These are phyloP conservation scores for Digitonthophagus gazella DNA, from an alignment of 2,888 invertebrate genomes.

Conservation along the genomic window DNA sequence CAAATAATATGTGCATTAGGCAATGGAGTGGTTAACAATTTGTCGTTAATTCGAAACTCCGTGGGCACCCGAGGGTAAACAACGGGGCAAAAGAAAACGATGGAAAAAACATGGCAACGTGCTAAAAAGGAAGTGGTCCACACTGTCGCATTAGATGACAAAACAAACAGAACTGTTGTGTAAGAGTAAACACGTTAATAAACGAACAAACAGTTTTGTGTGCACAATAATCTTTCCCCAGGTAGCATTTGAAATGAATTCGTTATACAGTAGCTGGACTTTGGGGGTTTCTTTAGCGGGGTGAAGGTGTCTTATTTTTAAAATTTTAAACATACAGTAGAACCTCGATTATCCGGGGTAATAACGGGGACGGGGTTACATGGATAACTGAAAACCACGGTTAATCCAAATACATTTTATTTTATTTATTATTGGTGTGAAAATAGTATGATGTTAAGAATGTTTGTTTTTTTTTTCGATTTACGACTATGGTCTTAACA, in stretches of 20 bases:
- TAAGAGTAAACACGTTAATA: conserved; percentile 22
- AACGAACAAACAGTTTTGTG: conserved; percentile 24
- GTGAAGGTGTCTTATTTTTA: conserved; percentile 8
- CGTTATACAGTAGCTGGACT: conserved; percentile 23
- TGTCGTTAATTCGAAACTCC: neutral
- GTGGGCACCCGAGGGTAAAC: neutral
- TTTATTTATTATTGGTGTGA: too few relatives aligned
- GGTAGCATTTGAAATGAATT: conserved; percentile 19
- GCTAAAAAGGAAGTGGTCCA: conserved; percentile 25
- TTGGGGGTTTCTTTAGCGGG: too few relatives aligned
- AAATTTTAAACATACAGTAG: too few relatives aligned
- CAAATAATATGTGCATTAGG: neutral
- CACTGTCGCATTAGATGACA: conserved; percentile 23
- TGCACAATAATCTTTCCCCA: conserved; percentile 24
- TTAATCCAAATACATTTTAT: too few relatives aligned
- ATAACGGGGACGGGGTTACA: too few relatives aligned
- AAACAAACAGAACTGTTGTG: conserved; percentile 23
- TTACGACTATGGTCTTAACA: too few relatives aligned
- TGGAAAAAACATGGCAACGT: conserved; percentile 23
- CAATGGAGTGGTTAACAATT: neutral
- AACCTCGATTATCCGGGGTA: too few relatives aligned
- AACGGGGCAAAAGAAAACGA: conserved; percentile 19
- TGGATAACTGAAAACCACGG: too few relatives aligned
- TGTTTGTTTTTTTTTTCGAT: too few relatives aligned
- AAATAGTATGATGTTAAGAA: too few relatives aligned